Evolutionary conservation across 2,888 invertebrate species (phyloP), one percentile per base, ranked within the genome.

Genomic region (Drosophila gaucha): DNA sequence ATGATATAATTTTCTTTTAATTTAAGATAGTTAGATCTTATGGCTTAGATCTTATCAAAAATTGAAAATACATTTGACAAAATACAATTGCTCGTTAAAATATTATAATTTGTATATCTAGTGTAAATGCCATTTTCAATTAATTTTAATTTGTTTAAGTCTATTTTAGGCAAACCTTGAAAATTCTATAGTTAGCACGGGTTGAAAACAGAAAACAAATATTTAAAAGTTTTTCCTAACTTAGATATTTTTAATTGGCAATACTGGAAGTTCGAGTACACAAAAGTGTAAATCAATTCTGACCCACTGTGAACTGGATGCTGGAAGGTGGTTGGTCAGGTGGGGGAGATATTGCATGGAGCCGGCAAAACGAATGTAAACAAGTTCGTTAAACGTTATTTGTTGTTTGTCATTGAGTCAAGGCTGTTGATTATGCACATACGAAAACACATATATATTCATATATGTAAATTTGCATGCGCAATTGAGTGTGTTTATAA

Each of bases 351-450:
- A 26, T 30, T 30, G 30, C 14, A 20, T 39, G 58, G 58, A 72
- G 62, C 88, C 88, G 83, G 83, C 70, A 46, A 56, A 63, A 55
- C 60, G 57, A 72, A 80, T 67, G 86, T 88, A 88, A 84, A 88
- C 83, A 84, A 88, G 86, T 86, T 86, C 86, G 78, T 88, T 86
- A 86, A 74, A 67, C 63, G 46, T 38, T 67, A 46, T 65, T 67
- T 73, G 70, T 74, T 66, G 59, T 55, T 70, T 60, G 82, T 73
- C 83, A 82, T 66, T 75, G 62, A 78, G 50, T 75, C 86, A 79
- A 87, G 88, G 83, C 68, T 86, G 62, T 64, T 41, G 38, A n/a
- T 28, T 39, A 39, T 55, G 22, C 38, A 38, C 31, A 39, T 22
- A 30, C 22, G 26, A 3, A 12, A 16, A 20, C 31, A 28, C 35